These are phyloP conservation scores for Chionodraco myersi DNA, from an alignment of 2,113 vertebrate species.

Conservation along the genomic window DNA sequence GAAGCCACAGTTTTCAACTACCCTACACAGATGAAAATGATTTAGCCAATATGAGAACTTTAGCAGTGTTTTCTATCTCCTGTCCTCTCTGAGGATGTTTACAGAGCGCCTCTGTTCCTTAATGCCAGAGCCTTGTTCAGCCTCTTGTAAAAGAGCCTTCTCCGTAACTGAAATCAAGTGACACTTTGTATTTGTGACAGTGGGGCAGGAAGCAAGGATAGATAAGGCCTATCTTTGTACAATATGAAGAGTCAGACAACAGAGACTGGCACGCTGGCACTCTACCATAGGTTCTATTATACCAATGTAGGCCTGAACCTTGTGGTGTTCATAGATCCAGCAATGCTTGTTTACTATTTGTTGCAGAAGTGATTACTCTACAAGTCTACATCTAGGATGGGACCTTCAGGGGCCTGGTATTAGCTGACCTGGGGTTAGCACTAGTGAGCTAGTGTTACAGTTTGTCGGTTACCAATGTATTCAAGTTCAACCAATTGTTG, in stretches of 20 bases:
- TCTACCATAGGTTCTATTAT: slow-evolving; percentile 6
- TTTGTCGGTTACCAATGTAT: background rate
- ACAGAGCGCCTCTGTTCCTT: slow-evolving; percentile 71
- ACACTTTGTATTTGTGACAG: slow-evolving; percentile 64
- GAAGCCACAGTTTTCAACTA: slow-evolving; percentile 40
- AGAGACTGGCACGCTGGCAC: slow-evolving; percentile 44
- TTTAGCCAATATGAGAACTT: slow-evolving; percentile 39
- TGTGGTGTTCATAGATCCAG: slow-evolving; percentile 4
- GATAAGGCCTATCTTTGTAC: slow-evolving; percentile 58
- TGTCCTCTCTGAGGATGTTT: slow-evolving; percentile 54
- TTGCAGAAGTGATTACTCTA: background rate
- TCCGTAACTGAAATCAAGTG: slow-evolving; percentile 71
- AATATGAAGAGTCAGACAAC: slow-evolving; percentile 38
- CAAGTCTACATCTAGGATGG: background rate
- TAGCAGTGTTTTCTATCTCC: slow-evolving; percentile 49
- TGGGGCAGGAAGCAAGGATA: slow-evolving; percentile 56
- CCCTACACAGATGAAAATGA: slow-evolving; percentile 37
- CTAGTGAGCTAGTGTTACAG: background rate
- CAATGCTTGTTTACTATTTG: slow-evolving; percentile 17
- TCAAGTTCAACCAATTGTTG: background rate
- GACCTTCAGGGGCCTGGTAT: background rate
- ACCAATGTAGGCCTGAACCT: slow-evolving; percentile 2
- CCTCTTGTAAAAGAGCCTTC: slow-evolving; percentile 53
- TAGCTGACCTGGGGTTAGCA: background rate
- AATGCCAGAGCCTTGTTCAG: slow-evolving; percentile 59